Base-by-base conservation (phyloP, 2,888 invertebrate genomes). In the Theodoxus fluviatilis region DNA sequence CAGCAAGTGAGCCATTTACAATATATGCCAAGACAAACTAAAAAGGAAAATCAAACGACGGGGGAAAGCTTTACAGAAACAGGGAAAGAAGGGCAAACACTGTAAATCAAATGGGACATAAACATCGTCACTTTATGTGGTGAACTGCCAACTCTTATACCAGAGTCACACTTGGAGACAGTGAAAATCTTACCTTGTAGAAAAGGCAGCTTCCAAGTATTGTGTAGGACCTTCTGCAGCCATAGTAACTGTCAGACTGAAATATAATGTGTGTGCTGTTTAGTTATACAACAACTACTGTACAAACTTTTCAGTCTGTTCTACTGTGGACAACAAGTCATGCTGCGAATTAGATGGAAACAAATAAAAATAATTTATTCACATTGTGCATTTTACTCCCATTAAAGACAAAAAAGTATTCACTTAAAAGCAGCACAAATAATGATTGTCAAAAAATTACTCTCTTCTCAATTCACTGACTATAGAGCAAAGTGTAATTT, bases 181-280 rank as follows among this genome's bases (percentile, higher is more conserved):
- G 2, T 52, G 9, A 4, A 68, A 40, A n/a, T 33, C 74, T 47
- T 75, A 84, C 84, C 82, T 85, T 84, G 74, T 84, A 83, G 73
- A 83, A 83, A 31, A 84, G 67, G 72, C 80, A 78, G 7, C 82
- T 79, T 31, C 93, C 93, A 73, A 92, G 87, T 52, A 93, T 91
- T 25, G 91, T 91, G 80, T 91, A 93, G 4, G 93, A 87, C 77
- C 94, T 89, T 89, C 93, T 92, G 80, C 92, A 92, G 80, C 92
- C 92, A 83, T 92, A 90, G 22, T 92, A 84, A 71, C 80, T 84
- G 43, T 86, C 85, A 65, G 85, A 82, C 85, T 86, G 78, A 22
- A 81, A 79, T 25, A 68, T 40, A 61, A 57, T 35, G 25, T 52
- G n/a, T 33, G 43, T 52, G 38, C n/a, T n/a, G n/a, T n/a, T n/a